These are phyloP conservation scores for Rhizomys pruinosus DNA, from an alignment of 2,113 vertebrate species.

Conservation along the genomic window DNA sequence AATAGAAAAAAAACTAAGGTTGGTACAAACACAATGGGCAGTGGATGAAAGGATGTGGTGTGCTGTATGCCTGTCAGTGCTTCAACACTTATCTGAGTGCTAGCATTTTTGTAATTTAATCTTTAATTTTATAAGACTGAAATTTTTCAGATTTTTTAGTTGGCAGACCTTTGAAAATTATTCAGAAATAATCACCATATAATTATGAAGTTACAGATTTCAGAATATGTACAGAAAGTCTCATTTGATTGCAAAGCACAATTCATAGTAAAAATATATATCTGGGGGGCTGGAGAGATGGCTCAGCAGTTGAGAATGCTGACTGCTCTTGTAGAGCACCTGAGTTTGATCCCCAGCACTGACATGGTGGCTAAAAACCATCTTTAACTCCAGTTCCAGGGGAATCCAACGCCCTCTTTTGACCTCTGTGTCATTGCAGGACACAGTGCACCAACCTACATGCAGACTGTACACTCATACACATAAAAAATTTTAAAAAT, in stretches of 20 bases:
- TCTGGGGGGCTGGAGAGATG: no score
- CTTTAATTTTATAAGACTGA: conserved; percentile 41
- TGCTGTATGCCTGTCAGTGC: not conserved
- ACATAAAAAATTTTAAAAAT: no score
- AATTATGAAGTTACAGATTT: conserved; percentile 46
- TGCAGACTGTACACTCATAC: no score
- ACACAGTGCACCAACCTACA: no score
- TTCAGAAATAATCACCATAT: conserved; percentile 34
- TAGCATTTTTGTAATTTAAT: conserved; percentile 55
- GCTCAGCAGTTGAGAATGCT: no score
- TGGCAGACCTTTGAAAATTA: conserved; percentile 52
- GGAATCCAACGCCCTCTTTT: no score
- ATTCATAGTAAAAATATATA: not conserved
- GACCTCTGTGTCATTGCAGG: no score
- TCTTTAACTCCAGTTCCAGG: no score
- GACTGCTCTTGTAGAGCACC: no score
- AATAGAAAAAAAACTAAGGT: conserved; percentile 29
- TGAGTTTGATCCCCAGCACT: no score
- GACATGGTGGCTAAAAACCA: no score
- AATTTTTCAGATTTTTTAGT: conserved; percentile 41
- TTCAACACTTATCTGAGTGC: conserved; percentile 25
- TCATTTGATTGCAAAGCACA: conserved; percentile 12
- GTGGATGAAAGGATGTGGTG: not conserved
- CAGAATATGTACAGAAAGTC: not conserved
- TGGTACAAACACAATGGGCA: not conserved